These are phyloP conservation scores for Chydorus sphaericus DNA, from an alignment of 2,888 invertebrate genomes.

Conservation along the genomic window DNA sequence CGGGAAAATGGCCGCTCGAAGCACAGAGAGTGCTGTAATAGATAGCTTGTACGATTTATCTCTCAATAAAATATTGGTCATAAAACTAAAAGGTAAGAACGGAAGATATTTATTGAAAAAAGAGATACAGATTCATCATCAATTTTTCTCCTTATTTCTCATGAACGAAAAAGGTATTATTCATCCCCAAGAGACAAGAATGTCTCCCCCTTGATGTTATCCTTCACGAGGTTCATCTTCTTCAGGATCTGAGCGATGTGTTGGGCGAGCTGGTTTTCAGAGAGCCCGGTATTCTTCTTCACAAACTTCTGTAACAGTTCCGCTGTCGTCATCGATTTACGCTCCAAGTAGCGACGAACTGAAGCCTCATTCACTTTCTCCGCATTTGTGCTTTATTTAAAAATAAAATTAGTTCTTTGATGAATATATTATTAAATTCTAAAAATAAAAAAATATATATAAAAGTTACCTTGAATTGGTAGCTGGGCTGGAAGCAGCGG, in stretches of 20 bases:
- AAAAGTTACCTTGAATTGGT: conserved; percentile 17
- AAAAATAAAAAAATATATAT: background rate
- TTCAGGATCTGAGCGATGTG: conserved; percentile 90
- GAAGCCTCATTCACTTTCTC: conserved; percentile 88
- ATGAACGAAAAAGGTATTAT: too few relatives aligned
- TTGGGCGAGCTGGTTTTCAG: conserved; percentile 77
- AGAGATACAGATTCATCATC: too few relatives aligned
- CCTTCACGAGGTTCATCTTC: conserved; percentile 82
- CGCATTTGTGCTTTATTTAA: conserved; percentile 47
- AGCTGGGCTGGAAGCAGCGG: conserved; percentile 26
- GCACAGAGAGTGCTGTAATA: too few relatives aligned
- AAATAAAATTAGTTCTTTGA: conserved; percentile 18
- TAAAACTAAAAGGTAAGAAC: too few relatives aligned
- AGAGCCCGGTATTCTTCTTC: conserved; percentile 78
- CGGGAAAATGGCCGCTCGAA: too few relatives aligned
- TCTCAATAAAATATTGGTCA: too few relatives aligned
- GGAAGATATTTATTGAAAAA: too few relatives aligned
- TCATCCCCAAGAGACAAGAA: conserved; percentile 80
- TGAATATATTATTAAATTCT: background rate
- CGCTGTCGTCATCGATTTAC: conserved; percentile 96
- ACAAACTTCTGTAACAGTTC: conserved; percentile 91
- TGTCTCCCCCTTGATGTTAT: conserved; percentile 84
- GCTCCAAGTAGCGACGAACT: conserved; percentile 79
- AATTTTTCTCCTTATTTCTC: too few relatives aligned
- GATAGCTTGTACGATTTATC: too few relatives aligned